These are phyloP conservation scores for Xenops minutus DNA, from an alignment of 2,797 vertebrate species.

Conservation along the genomic window DNA sequence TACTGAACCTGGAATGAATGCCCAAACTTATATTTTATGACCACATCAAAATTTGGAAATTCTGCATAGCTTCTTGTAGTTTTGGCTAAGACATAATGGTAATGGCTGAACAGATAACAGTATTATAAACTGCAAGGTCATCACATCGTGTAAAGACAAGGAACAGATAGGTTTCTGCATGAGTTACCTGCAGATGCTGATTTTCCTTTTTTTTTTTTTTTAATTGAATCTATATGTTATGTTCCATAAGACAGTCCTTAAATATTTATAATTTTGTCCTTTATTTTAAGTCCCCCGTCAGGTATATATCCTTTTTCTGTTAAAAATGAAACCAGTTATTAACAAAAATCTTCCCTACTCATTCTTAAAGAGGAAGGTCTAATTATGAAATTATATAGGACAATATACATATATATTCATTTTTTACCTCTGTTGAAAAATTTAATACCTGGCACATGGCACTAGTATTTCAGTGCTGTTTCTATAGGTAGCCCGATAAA, in stretches of 20 bases:
- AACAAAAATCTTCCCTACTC: neutral
- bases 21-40: neutral
- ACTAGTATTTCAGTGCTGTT: neutral
- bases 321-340: neutral
- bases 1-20: neutral
- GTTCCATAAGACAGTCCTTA: neutral
- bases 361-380: neutral
- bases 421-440: neutral
- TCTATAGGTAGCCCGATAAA: neutral
- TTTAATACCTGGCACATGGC: neutral
- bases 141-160: neutral
- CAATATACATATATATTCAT: neutral
- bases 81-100: neutral
- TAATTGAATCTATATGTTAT: neutral
- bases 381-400: neutral
- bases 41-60: neutral
- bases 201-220: neutral
- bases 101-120: neutral
- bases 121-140: neutral
- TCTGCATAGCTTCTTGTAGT: neutral
- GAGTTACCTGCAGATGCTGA: neutral
- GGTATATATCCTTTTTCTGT: neutral
- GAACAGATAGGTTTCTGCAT: neutral
- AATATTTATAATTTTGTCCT: neutral
- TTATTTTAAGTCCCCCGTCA: neutral